phyloP scores from a whole-genome alignment of 2,888 invertebrate species.

The Lobophora halterata region DNA sequence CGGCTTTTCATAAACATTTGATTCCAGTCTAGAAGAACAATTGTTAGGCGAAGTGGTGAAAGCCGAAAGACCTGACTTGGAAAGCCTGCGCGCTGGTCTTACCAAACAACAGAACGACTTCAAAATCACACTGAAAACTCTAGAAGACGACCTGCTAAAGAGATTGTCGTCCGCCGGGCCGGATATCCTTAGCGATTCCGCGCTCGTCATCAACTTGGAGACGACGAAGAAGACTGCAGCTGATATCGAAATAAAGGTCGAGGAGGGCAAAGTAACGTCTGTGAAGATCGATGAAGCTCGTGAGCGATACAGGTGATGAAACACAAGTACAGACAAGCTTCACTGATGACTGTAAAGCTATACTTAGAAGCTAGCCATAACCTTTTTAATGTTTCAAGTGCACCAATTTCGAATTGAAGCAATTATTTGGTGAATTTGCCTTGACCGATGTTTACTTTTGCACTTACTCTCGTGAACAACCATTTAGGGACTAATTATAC shows the following conservation, averaged over 20 bases:
- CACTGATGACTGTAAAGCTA: no score
- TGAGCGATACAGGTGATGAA: conserved; percentile 86
- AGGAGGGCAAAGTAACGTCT: conserved; percentile 92
- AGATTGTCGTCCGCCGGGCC: conserved; percentile 94
- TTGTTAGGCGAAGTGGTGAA: conserved; percentile 96
- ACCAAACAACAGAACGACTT: conserved; percentile 97
- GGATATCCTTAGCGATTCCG: conserved; percentile 94
- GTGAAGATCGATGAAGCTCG: conserved; percentile 94
- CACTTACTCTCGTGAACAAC: no score
- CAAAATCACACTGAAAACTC: conserved; percentile 93
- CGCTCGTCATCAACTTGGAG: conserved; percentile 94
- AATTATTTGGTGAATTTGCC: no score
- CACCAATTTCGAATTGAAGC: no score
- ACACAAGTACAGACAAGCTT: no score
- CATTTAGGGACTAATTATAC: no score
- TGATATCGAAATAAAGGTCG: conserved; percentile 93
- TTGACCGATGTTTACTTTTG: no score
- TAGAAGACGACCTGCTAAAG: conserved; percentile 95
- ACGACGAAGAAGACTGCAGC: conserved; percentile 95
- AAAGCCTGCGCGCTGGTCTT: conserved; percentile 88
- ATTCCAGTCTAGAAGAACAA: conserved; percentile 90
- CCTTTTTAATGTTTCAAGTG: no score
- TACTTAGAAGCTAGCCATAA: no score
- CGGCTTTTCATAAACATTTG: background rate
- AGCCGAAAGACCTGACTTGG: conserved; percentile 95